phyloP scores from a whole-genome alignment of 1,140 invertebrate genomes.

The Drosophila chauvacae region DNA sequence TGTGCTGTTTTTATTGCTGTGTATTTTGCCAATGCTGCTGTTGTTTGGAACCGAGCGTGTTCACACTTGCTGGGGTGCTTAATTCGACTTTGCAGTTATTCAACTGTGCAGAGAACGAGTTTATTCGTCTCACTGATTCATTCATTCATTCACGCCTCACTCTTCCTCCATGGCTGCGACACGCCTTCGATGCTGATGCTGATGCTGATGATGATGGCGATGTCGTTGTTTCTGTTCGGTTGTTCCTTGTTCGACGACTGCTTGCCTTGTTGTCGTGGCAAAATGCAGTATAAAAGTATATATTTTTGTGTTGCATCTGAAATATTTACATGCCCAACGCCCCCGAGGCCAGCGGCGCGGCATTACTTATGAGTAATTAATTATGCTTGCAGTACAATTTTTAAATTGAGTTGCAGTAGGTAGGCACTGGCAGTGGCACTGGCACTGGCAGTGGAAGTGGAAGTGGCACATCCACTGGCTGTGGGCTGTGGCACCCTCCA shows the following conservation, averaged over 20 bases:
- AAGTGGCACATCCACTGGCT: not conserved
- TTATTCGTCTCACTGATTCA: slow-evolving; percentile 75
- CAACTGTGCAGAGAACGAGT: slow-evolving; percentile 71
- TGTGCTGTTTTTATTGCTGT: not conserved
- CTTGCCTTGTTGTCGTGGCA: slow-evolving; percentile 4
- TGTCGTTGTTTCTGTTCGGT: slow-evolving; percentile 6
- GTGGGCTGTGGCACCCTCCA: slow-evolving; percentile 2
- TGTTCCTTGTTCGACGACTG: not conserved
- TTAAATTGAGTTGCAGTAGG: slow-evolving; percentile 70
- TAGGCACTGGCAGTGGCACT: slow-evolving; percentile 3
- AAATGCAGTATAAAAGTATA: slow-evolving; percentile 6
- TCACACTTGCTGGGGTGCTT: slow-evolving; percentile 43
- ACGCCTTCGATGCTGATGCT: slow-evolving; percentile 18
- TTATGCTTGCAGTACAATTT: slow-evolving; percentile 68
- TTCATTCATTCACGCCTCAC: slow-evolving; percentile 55
- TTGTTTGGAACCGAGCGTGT: slow-evolving; percentile 16
- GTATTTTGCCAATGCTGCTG: slow-evolving; percentile 7
- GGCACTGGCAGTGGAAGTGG: slow-evolving; percentile 1
- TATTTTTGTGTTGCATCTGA: slow-evolving; percentile 54
- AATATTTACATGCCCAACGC: slow-evolving; percentile 59
- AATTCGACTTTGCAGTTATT: slow-evolving; percentile 72
- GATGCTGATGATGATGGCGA: slow-evolving; percentile 18
- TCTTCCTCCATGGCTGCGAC: slow-evolving; percentile 26
- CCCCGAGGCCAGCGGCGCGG: slow-evolving; percentile 44
- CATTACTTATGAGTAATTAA: slow-evolving; percentile 79